Percentiles rank a stretch among this genome's conserved stretches.
Evolutionary conservation across 2,113 vertebrate species (phyloP).

Genomic region (Otocyon megalotis): DNA sequence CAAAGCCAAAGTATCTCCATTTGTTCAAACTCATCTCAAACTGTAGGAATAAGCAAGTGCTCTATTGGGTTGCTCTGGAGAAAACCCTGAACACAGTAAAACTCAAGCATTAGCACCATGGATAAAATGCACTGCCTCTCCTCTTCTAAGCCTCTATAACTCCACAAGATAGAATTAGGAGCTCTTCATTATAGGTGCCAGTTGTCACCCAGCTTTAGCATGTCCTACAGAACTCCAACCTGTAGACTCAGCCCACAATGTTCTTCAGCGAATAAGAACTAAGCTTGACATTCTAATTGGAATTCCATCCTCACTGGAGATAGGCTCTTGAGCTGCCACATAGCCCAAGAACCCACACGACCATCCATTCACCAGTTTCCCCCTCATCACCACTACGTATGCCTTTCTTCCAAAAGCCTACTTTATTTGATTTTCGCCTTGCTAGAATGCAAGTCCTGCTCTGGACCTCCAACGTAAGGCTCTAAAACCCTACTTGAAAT

Average conservation of each 20-base stretch:
- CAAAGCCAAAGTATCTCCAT: background rate
- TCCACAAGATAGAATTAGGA: background rate
- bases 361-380: background rate
- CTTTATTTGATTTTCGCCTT: background rate
- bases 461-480: background rate
- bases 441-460: background rate
- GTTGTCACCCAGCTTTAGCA: background rate
- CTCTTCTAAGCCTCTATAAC: background rate
- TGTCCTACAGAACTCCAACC: background rate
- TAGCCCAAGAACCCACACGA: background rate
- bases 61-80: background rate
- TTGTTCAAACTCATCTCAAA: background rate
- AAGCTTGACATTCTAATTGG: background rate
- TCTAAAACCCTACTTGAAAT: constrained; percentile 11
- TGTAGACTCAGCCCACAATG: background rate
- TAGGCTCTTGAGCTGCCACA: background rate
- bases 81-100: background rate
- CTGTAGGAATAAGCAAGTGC: background rate
- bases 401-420: background rate
- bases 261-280: background rate
- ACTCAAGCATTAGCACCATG: background rate
- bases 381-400: background rate
- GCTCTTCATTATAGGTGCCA: background rate
- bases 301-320: background rate
- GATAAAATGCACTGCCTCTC: background rate